These are phyloP conservation scores for Andrena marginata DNA, from an alignment of 2,888 invertebrate genomes.

Conservation along the genomic window DNA sequence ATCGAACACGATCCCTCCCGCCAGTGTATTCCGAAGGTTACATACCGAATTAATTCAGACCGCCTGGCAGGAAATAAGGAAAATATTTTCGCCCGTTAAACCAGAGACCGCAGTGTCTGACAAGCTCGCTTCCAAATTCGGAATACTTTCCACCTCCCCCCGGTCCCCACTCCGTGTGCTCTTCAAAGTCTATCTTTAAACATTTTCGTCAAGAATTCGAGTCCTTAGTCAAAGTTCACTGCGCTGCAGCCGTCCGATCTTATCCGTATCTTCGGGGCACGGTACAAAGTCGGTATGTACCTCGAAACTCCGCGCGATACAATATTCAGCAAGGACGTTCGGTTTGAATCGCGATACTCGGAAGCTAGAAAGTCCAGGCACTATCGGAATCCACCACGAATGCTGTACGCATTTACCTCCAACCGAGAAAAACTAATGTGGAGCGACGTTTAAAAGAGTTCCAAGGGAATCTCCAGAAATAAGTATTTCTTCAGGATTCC, in stretches of 20 bases:
- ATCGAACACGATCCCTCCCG: background rate
- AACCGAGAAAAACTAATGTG: background rate
- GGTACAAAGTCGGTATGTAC: background rate
- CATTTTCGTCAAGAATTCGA: constrained; percentile 3
- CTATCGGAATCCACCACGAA: too few relatives aligned
- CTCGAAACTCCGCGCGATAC: background rate
- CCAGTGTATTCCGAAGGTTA: background rate
- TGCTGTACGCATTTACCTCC: background rate
- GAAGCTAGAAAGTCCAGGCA: too few relatives aligned
- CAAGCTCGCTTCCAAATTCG: background rate
- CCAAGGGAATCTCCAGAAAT: too few relatives aligned
- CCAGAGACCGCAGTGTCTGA: background rate
- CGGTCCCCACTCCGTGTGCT: background rate
- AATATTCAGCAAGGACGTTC: constrained; percentile 3
- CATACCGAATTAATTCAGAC: constrained; percentile 3
- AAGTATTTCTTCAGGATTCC: too few relatives aligned
- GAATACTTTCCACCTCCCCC: background rate
- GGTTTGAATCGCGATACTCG: background rate
- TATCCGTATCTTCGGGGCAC: background rate
- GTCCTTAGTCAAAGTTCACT: constrained; percentile 17
- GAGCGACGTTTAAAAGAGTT: background rate
- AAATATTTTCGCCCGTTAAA: background rate
- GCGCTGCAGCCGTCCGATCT: background rate
- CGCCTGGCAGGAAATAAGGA: background rate
- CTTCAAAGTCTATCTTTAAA: background rate